Evolutionary conservation across 2,113 vertebrate species (phyloP).

Genomic region (Propithecus coquereli): DNA sequence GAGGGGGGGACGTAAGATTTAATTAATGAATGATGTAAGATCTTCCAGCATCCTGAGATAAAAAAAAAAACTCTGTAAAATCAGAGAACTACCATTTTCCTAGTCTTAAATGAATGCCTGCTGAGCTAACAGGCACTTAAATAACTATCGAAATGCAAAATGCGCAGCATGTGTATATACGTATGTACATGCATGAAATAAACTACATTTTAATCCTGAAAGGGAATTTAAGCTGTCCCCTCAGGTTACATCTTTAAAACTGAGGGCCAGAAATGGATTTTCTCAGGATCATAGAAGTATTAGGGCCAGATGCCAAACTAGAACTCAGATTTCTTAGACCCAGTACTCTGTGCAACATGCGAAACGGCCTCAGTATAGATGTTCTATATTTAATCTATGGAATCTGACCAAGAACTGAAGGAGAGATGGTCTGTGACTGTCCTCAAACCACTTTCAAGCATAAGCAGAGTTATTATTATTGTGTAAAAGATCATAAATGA

Average conservation of each 20-base stretch:
- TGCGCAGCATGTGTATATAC: not conserved
- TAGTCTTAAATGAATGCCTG: not conserved
- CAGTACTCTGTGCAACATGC: not conserved
- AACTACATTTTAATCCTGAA: not conserved
- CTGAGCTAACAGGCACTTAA: not conserved
- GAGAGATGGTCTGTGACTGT: not conserved
- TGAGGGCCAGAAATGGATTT: not conserved
- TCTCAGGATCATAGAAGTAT: not conserved
- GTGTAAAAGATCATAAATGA: not conserved
- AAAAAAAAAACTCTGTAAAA: conserved; percentile 10
- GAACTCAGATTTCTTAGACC: not conserved
- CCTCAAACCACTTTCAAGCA: not conserved
- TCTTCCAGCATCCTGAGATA: not conserved
- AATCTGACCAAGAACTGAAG: not conserved
- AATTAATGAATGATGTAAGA: conserved; percentile 38
- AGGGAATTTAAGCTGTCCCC: not conserved
- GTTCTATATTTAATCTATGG: not conserved
- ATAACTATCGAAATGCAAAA: not conserved
- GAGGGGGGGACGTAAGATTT: not conserved
- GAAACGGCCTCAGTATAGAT: not conserved
- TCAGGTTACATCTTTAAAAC: not conserved
- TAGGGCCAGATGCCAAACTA: not conserved
- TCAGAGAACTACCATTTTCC: not conserved
- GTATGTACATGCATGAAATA: not conserved
- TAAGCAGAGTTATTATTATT: not conserved